Percentiles rank a stretch among this genome's conserved stretches.
Conservation (phyloP, 2,113 vertebrate genomes). For the Cavia aperea region DNA sequence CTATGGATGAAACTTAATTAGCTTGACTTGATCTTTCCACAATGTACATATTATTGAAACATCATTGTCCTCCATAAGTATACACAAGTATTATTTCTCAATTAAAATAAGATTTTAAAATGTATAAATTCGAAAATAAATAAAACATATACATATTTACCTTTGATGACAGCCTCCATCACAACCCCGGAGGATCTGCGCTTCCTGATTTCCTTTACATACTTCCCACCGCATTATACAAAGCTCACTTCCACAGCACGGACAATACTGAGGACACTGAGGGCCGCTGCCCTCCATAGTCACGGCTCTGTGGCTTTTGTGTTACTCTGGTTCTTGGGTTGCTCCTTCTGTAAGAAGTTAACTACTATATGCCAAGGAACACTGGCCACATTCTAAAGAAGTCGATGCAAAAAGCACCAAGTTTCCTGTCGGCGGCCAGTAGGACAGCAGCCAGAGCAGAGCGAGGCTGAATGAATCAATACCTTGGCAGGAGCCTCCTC, state of each 20-base stretch:
- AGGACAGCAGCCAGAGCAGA: neutral
- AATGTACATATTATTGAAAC: neutral
- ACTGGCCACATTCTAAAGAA: neutral
- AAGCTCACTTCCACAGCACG: neutral
- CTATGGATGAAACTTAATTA: neutral
- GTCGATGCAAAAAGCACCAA: neutral
- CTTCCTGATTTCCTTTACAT: neutral
- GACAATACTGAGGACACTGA: neutral
- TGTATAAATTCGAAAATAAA: neutral
- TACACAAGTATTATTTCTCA: neutral
- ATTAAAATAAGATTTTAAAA: neutral
- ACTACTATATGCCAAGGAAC: neutral
- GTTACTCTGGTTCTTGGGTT: neutral
- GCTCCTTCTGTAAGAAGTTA: neutral
- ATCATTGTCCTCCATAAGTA: neutral
- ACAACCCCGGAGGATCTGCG: neutral
- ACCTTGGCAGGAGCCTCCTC: neutral
- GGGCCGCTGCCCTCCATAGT: neutral
- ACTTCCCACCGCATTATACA: neutral
- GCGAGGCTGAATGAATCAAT: neutral
- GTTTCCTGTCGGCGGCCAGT: neutral
- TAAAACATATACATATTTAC: neutral
- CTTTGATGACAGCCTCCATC: neutral
- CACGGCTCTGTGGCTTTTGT: neutral
- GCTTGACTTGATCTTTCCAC: neutral